Conservation (phyloP, 2,113 vertebrate species). For the Bos indicus region DNA sequence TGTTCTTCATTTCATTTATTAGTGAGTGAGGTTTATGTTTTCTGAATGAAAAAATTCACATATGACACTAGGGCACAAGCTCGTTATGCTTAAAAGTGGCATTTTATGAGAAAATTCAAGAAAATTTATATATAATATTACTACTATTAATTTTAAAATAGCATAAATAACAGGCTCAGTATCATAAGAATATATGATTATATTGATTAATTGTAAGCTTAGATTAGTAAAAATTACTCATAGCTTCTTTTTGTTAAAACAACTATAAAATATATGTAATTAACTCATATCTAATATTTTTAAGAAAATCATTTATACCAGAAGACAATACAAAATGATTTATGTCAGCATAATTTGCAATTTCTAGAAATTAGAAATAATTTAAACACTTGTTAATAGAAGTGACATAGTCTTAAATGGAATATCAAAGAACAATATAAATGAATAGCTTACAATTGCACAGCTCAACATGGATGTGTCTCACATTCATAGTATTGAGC, state of each 20-base stretch:
- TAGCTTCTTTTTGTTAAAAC: not conserved
- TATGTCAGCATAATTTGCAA: not conserved
- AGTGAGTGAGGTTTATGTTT: slow-evolving; percentile 1
- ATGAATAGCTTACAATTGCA: not conserved
- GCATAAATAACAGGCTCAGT: not conserved
- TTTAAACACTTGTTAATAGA: not conserved
- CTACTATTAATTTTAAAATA: not conserved
- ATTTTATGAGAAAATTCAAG: slow-evolving; percentile 18
- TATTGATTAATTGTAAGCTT: not conserved
- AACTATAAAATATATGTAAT: not conserved
- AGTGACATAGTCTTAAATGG: not conserved
- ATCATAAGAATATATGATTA: not conserved
- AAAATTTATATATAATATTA: not conserved
- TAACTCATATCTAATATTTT: not conserved
- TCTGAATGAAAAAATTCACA: not conserved
- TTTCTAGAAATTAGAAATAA: slow-evolving; percentile 21
- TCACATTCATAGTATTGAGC: not conserved
- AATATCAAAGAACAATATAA: not conserved
- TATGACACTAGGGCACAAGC: not conserved
- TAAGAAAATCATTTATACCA: not conserved
- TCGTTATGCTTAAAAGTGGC: not conserved
- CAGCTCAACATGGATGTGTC: not conserved
- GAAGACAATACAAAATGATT: not conserved
- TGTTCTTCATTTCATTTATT: slow-evolving; percentile 20
- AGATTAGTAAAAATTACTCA: not conserved